Conservation (phyloP, 2,113 vertebrate species). For the Empidonax traillii region DNA sequence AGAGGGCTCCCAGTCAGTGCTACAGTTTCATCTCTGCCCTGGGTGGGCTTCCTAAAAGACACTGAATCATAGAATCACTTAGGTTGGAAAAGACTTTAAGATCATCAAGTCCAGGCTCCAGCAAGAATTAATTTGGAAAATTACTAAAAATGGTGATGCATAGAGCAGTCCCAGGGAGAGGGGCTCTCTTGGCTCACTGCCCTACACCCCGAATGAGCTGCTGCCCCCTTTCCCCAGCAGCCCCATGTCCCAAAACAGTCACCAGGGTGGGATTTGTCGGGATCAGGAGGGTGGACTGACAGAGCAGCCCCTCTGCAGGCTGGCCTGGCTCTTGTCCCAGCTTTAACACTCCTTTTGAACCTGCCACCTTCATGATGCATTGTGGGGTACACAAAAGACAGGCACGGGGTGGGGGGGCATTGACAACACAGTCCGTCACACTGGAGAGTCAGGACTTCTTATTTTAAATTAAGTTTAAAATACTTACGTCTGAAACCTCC, state of each 20-base stretch:
- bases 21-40: background rate
- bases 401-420: background rate
- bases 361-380: fast-evolving
- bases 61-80: background rate
- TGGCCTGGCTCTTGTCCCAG: background rate
- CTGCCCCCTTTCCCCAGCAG: background rate
- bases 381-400: fast-evolving
- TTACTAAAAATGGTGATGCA: background rate
- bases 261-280: background rate
- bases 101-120: background rate
- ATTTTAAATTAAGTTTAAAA: background rate
- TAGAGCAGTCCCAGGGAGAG: fast-evolving
- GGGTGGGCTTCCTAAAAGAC: background rate
- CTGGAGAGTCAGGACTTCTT: background rate
- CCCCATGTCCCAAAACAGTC: background rate
- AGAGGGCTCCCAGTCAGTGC: fast-evolving
- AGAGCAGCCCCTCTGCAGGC: background rate
- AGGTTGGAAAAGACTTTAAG: background rate
- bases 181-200: background rate
- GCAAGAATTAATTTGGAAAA: background rate
- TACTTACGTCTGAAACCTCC: background rate
- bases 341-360: background rate
- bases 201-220: fast-evolving
- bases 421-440: background rate
- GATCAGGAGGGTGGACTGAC: background rate